These are phyloP conservation scores for Ardeotis arabs DNA, from an alignment of 2,113 vertebrate species.

Conservation along the genomic window DNA sequence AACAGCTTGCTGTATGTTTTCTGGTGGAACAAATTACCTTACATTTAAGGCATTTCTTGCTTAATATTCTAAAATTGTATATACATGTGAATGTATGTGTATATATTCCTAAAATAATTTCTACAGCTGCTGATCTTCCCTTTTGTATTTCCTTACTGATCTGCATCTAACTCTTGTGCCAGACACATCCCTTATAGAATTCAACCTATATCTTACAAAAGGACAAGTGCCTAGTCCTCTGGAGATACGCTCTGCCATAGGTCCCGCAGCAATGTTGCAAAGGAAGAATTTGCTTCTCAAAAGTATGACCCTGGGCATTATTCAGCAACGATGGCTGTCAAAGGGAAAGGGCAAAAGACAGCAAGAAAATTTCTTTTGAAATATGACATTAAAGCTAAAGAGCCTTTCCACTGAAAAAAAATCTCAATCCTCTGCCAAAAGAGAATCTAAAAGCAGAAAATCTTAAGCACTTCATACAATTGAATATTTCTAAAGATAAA, in stretches of 20 bases:
- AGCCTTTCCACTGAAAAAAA: neutral
- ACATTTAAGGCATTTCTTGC: neutral
- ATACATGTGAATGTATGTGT: neutral
- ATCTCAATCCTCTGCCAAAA: neutral
- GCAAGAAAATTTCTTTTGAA: neutral
- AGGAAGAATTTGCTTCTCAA: neutral
- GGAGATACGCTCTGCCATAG: neutral
- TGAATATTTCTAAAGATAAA: neutral
- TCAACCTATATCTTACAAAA: neutral
- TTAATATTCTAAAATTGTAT: neutral
- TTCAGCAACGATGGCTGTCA: slow-evolving; percentile 43
- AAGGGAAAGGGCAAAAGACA: neutral
- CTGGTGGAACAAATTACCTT: neutral
- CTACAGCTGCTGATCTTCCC: neutral
- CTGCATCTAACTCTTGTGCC: neutral
- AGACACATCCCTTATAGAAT: neutral
- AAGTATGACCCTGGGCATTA: slow-evolving; percentile 51
- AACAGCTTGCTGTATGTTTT: neutral
- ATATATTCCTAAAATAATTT: neutral
- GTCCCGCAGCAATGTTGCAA: slow-evolving; percentile 24
- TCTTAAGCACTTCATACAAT: neutral
- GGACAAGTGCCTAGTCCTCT: neutral
- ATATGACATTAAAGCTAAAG: neutral
- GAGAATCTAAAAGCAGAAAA: neutral
- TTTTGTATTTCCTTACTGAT: neutral